These are phyloP conservation scores for Heterocephalus glaber DNA, from an alignment of 2,113 vertebrate species.

Conservation along the genomic window DNA sequence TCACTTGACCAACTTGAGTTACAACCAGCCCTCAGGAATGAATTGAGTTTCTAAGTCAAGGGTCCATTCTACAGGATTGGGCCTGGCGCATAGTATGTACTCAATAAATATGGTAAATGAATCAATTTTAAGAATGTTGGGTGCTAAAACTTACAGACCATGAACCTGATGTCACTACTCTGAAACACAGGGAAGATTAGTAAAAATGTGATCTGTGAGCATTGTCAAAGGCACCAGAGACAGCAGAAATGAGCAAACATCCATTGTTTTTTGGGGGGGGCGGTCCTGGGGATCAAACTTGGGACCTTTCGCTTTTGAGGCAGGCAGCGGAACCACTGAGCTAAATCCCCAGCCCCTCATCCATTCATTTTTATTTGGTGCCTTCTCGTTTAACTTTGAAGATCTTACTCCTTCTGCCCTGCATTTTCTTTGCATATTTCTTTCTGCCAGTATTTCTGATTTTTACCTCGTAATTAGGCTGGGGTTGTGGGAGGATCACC, in stretches of 20 bases:
- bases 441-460: background rate
- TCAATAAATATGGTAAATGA: background rate
- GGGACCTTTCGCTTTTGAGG: too few relatives aligned
- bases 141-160: background rate
- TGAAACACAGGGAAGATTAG: background rate
- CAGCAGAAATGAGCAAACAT: background rate
- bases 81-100: background rate
- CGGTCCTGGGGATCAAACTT: too few relatives aligned
- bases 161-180: background rate
- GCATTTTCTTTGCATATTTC: background rate
- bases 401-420: background rate
- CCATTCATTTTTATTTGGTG: constrained; percentile 14
- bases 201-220: background rate
- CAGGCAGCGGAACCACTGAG: too few relatives aligned
- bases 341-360: too few relatives aligned
- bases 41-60: too few relatives aligned
- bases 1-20: too few relatives aligned
- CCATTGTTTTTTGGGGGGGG: too few relatives aligned
- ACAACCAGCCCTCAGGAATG: too few relatives aligned
- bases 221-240: constrained; percentile 30
- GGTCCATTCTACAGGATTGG: background rate
- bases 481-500: background rate
- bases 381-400: background rate
- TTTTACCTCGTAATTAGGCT: background rate
- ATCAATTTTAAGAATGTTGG: background rate